phyloP scores from a whole-genome alignment of 1,140 invertebrate species.

The Caerostris darwini region DNA sequence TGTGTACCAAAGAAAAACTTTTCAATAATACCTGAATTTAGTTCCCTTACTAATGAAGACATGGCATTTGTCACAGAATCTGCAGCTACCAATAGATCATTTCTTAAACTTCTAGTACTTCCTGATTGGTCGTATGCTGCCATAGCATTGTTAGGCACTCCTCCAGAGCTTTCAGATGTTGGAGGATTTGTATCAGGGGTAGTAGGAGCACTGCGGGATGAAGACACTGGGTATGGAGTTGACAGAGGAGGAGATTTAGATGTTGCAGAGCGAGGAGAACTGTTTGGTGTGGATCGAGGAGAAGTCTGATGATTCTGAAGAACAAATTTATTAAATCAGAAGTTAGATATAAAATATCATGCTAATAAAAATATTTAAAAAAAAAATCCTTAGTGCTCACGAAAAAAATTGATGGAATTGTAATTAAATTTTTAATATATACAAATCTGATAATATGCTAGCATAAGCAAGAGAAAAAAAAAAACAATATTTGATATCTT shows the following conservation, averaged over 20 bases:
- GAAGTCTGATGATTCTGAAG: constrained; percentile 87
- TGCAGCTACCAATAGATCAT: constrained; percentile 92
- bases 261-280: constrained; percentile 89
- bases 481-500: no score
- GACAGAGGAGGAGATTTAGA: constrained; percentile 90
- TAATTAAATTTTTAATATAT: no score
- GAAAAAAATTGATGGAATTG: no score
- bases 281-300: constrained; percentile 93
- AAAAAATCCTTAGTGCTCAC: no score
- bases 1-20: no score
- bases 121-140: constrained; percentile 79
- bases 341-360: no score
- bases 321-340: neutral
- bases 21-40: constrained; percentile 87
- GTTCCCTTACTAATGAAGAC: constrained; percentile 96
- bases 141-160: constrained; percentile 82
- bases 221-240: constrained; percentile 83
- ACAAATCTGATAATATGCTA: no score
- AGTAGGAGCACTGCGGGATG: constrained; percentile 87
- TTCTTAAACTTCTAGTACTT: constrained; percentile 86
- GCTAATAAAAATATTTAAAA: no score
- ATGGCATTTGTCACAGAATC: constrained; percentile 98
- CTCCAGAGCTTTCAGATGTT: constrained; percentile 81
- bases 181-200: constrained; percentile 85
- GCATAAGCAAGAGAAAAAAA: no score